Evolutionary conservation across 2,113 vertebrate species (phyloP).

Genomic region (Todiramphus saurophagus): DNA sequence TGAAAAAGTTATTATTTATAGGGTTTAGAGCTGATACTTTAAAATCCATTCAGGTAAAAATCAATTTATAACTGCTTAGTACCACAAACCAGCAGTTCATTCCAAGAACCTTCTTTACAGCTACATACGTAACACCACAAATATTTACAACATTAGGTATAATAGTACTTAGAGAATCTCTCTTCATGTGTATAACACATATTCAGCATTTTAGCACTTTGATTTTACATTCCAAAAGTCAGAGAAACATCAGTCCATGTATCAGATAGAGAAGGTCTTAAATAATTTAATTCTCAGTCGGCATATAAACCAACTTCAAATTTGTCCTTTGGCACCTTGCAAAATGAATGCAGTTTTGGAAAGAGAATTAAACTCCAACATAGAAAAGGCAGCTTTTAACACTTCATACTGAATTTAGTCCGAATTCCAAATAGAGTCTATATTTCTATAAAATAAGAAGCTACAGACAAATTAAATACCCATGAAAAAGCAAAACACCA

Average conservation of each 20-base stretch:
- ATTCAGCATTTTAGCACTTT: background rate
- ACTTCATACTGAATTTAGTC: background rate
- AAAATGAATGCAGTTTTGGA: accelerated
- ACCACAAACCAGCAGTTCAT: background rate
- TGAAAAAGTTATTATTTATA: background rate
- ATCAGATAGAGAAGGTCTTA: background rate
- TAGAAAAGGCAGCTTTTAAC: background rate
- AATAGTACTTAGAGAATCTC: background rate
- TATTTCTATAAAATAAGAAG: background rate
- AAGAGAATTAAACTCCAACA: background rate
- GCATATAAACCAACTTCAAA: background rate
- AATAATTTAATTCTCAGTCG: background rate
- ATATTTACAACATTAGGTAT: background rate
- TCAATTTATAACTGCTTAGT: background rate
- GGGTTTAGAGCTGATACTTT: background rate
- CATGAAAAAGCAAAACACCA: background rate
- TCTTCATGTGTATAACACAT: background rate
- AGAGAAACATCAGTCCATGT: background rate
- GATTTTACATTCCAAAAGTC: background rate
- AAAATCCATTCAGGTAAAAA: background rate
- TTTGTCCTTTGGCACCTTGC: background rate
- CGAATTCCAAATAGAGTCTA: background rate
- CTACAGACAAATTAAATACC: background rate
- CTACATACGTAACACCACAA: background rate
- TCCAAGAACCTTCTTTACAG: background rate